Evolutionary conservation across 2,113 vertebrate genomes (phyloP), one percentile per base, ranked within the genome.

Genomic region (Plecotus auritus): DNA sequence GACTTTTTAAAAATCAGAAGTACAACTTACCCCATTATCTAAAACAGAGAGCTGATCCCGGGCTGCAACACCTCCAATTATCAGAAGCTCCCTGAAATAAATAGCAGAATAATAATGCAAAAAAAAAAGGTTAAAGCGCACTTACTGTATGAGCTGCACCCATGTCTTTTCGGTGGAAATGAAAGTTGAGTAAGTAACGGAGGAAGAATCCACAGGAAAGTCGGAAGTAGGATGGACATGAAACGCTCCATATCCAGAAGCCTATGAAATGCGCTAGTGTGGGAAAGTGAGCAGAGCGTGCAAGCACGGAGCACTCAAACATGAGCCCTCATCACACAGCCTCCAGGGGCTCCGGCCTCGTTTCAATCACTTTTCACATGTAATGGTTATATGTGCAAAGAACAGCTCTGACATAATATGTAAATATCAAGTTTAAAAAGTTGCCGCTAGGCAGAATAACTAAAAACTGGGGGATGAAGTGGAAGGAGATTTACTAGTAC

Each of bases 61-160:
- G 47, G 99, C 99, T 88, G 99, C 98, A 85, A 99, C 99, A 0
- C 99, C 99, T 91, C 99, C 99, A 78, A 99, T 99, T 94, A 99
- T 99, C 85, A 99, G 97, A 40, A 99, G 98, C 18, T 99, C 99
- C 97, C 99, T 99, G 97, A 69, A 98, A 95, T 1, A 92, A 70
- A 96, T 0, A 59, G 3, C 76, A 80, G 12, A 59, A 49, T 45
- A 17, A 80, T 2, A 66, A 78, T 0, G 7, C 1, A 81, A 37
- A 40, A 69, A 81, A 37, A 40, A 69, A 56, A 42, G 7, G 35
- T 13, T 47, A 51, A 56, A 66, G 45, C 37, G 5, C 56, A 2
- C 37, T 72, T 40, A 51, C 6, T 70, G n/a, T 22, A 47, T 16
- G 40, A 49, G 18, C 56, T 51, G 40, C 4, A 90, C 9, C 40